A percentile compares a stretch with the other conserved stretches of the same genome.
Conservation (phyloP, 2,888 invertebrate species). For the Plagodis dolabraria region DNA sequence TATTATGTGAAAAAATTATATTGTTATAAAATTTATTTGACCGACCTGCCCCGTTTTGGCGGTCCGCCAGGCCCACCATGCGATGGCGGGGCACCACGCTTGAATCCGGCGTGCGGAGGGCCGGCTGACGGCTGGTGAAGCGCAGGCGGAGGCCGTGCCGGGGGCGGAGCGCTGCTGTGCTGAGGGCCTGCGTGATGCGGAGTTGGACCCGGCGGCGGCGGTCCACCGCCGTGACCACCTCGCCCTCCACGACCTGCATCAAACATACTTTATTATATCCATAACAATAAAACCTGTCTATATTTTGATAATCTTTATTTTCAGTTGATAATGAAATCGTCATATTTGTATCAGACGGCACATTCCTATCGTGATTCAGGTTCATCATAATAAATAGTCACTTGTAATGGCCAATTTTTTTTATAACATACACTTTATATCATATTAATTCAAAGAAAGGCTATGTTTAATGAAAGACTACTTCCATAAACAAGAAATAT, state of each 20-base stretch:
- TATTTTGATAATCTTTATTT: neutral
- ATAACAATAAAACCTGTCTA: neutral
- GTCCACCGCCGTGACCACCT: constrained; percentile 51
- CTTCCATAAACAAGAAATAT: too few species aligned
- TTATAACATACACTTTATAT: too few species aligned
- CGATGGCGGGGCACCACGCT: constrained; percentile 67
- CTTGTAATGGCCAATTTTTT: too few species aligned
- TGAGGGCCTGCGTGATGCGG: constrained; percentile 33
- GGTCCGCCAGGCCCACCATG: constrained; percentile 71
- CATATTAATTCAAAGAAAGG: too few species aligned
- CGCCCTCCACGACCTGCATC: constrained; percentile 57
- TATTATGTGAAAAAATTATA: too few species aligned
- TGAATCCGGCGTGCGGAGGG: constrained; percentile 54
- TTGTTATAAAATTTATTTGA: too few species aligned
- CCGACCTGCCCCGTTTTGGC: constrained; percentile 72
- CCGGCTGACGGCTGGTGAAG: constrained; percentile 45
- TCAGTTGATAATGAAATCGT: constrained; percentile 67
- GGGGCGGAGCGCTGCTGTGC: constrained; percentile 37
- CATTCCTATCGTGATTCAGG: constrained; percentile 80
- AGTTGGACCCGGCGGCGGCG: constrained; percentile 25
- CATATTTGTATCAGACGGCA: constrained; percentile 82
- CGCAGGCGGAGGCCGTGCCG: constrained; percentile 46
- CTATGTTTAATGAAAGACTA: too few species aligned
- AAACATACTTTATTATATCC: neutral
- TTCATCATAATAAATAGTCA: constrained; percentile 61